phyloP scores from a whole-genome alignment of 2,797 vertebrate species.

The Takifugu rubripes region DNA sequence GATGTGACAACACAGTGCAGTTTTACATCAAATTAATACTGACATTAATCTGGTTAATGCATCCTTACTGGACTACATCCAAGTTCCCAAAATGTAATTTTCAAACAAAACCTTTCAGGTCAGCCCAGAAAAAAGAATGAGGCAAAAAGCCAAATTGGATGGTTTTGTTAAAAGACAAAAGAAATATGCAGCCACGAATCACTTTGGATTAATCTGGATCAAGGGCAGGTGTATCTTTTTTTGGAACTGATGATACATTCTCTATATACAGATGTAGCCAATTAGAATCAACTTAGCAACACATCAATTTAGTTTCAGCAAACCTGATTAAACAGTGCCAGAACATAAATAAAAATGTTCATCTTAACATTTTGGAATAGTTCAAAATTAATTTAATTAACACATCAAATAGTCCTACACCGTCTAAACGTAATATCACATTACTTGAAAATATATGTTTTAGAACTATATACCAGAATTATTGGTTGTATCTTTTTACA shows the following conservation, averaged over 20 bases:
- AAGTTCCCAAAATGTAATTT: background rate
- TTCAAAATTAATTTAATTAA: too few species aligned
- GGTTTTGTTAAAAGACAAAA: background rate
- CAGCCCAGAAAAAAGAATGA: background rate
- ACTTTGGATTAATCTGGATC: background rate
- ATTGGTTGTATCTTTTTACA: too few species aligned
- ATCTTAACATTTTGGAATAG: too few species aligned
- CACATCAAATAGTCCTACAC: too few species aligned
- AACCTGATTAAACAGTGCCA: background rate
- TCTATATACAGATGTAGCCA: too few species aligned
- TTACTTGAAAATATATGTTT: too few species aligned
- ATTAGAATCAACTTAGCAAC: background rate
- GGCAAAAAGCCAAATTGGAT: background rate
- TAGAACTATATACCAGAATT: too few species aligned
- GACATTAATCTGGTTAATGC: constrained; percentile 5
- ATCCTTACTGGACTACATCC: background rate
- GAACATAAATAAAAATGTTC: too few species aligned
- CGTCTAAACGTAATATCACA: too few species aligned
- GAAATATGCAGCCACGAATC: background rate
- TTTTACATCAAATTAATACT: background rate
- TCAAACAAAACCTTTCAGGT: background rate
- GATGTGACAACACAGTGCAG: background rate
- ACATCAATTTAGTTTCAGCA: background rate
- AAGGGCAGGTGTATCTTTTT: too few species aligned
- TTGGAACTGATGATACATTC: too few species aligned